phyloP scores from a whole-genome alignment of 2,797 vertebrate genomes.

The Babyrousa celebensis region DNA sequence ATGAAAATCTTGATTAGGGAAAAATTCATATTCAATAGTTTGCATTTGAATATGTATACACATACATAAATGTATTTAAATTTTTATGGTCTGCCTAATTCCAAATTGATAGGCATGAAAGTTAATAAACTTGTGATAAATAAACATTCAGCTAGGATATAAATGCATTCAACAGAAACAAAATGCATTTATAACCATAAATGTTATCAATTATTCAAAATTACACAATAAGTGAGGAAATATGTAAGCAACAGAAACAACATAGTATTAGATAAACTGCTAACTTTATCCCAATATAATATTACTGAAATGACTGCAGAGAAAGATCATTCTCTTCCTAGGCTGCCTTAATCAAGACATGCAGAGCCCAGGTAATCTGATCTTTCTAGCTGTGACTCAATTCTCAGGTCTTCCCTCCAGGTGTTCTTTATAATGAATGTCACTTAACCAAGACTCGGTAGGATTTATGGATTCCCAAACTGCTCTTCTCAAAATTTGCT shows the following conservation, averaged over 20 bases:
- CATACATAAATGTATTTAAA: not conserved
- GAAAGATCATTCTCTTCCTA: slow-evolving; percentile 43
- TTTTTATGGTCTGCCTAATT: slow-evolving; percentile 3
- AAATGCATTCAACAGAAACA: not conserved
- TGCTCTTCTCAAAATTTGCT: slow-evolving; percentile 73
- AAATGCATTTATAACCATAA: not conserved
- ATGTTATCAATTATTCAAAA: not conserved
- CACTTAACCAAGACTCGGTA: slow-evolving; percentile 76
- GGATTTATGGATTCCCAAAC: slow-evolving; percentile 80
- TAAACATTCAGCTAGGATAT: not conserved
- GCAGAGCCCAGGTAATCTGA: slow-evolving; percentile 69
- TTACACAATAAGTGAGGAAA: not conserved
- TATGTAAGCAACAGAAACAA: slow-evolving; percentile 18
- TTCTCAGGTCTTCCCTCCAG: slow-evolving; percentile 76
- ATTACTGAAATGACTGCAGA: slow-evolving; percentile 22
- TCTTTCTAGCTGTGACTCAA: slow-evolving; percentile 76
- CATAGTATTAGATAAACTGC: not conserved
- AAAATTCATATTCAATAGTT: slow-evolving; percentile 31
- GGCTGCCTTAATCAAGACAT: slow-evolving; percentile 54
- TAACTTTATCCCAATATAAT: slow-evolving; percentile 1
- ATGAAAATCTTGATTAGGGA: slow-evolving; percentile 1
- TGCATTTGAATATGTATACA: not conserved
- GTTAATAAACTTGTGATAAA: slow-evolving; percentile 12
- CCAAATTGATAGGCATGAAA: not conserved
- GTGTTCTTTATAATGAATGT: slow-evolving; percentile 86